These are phyloP conservation scores for Buathra laborator DNA, from an alignment of 2,888 invertebrate genomes.

Conservation along the genomic window DNA sequence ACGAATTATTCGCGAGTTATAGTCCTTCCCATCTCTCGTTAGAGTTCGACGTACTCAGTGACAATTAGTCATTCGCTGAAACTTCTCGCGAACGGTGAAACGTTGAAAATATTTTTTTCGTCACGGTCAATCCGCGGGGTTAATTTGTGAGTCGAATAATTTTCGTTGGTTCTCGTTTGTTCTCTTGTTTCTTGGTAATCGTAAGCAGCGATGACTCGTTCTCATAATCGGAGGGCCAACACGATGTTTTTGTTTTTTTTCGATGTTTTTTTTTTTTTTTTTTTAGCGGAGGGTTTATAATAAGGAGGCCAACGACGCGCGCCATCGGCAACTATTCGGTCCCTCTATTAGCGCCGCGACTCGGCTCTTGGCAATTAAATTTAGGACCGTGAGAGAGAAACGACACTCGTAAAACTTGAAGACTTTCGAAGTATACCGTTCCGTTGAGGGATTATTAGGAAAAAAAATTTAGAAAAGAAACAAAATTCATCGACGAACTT, in stretches of 20 bases:
- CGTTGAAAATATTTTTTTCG: conserved; percentile 48
- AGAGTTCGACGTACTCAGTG: conserved; percentile 19
- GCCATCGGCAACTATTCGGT: conserved; percentile 30
- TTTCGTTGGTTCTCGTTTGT: conserved; percentile 53
- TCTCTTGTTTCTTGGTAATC: conserved; percentile 42
- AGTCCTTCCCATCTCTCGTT: conserved; percentile 37
- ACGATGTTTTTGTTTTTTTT: background rate
- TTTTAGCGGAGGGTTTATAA: background rate
- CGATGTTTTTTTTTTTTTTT: background rate
- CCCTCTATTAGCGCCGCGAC: conserved; percentile 5
- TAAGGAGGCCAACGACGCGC: conserved; percentile 33
- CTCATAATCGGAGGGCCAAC: conserved; percentile 6
- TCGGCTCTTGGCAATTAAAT: conserved; percentile 18
- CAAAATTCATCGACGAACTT: conserved; percentile 35
- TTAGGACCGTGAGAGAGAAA: conserved; percentile 3
- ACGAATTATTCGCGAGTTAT: conserved; percentile 54
- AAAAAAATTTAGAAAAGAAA: background rate
- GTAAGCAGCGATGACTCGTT: conserved; percentile 20
- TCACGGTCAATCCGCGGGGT: conserved; percentile 54
- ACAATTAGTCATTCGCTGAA: conserved; percentile 48
- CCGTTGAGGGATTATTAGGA: background rate
- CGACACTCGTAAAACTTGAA: conserved; percentile 25
- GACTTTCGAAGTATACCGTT: background rate
- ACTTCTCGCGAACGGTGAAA: conserved; percentile 59
- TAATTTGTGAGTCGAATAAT: conserved; percentile 64